Evolutionary conservation across 2,113 vertebrate genomes (phyloP), one percentile per base, ranked within the genome.

Genomic region (Oncorhynchus gorbuscha): DNA sequence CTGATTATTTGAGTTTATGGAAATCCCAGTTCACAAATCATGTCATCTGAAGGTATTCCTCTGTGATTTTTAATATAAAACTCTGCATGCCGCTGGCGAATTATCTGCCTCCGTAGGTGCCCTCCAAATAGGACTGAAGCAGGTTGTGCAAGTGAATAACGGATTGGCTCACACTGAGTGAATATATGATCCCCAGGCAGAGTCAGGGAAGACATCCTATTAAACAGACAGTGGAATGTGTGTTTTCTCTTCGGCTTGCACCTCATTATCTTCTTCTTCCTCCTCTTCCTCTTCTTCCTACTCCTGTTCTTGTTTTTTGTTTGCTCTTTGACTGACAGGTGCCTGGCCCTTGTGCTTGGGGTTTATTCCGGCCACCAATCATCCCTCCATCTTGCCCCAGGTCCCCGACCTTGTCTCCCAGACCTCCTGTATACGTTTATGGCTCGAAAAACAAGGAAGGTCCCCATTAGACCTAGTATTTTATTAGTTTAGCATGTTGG

Each of bases 171-270:
- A 22, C 80, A 67, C 76, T 67, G n/a, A 71, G 72, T 76, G 73
- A 82, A 74, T 82, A 80, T 80, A 77, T 80, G 75, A 74, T 82
- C 82, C 78, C 69, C 68, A 76, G 82, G 78, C 82, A 78, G 78
- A 45, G 39, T 45, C 72, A 69, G 78, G 71, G 79, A 84, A 72
- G 72, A 75, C 73, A 86, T 86, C 76, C 79, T 81, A 77, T 86
- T 86, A 86, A 81, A 86, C 79, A 81, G 70, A 76, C 81, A 61
- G 64, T 76, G 75, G 69, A 86, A 83, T 83, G 79, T 76, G 79
- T 73, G 74, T 22, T 45, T 45, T 74, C 24, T 76, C 74, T 45
- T 59, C 76, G 74, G 75, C 26, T 67, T 67, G 11, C 12, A 14
- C 65, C 35, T 24, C 39, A n/a, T 39, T n/a, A 9, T 4, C n/a